A percentile compares a stretch with the other conserved stretches of the same genome.
phyloP scores from a whole-genome alignment of 2,888 invertebrate species.

The Eumerus sabulonum region DNA sequence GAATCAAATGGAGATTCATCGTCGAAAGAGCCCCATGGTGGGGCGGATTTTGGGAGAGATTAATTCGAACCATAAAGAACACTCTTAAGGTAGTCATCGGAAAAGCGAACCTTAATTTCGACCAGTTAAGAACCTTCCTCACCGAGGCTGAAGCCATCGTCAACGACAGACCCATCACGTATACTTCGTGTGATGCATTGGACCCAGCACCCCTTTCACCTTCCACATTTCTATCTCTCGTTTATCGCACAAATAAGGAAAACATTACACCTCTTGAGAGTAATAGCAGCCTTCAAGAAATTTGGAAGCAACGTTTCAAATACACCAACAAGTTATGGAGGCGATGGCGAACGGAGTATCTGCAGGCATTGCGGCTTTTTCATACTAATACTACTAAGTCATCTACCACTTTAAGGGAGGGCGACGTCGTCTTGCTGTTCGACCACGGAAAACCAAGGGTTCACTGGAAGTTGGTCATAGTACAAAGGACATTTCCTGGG shows the following conservation, averaged over 20 bases:
- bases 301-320: slow-evolving; percentile 1
- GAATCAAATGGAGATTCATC: slow-evolving; percentile 17
- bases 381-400: slow-evolving; percentile 7
- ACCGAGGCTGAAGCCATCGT: slow-evolving; percentile 17
- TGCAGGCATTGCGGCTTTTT: slow-evolving; percentile 21
- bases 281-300: background rate
- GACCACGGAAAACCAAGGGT: slow-evolving; percentile 5
- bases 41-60: slow-evolving; percentile 43
- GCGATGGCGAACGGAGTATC: slow-evolving; percentile 28
- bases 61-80: slow-evolving; percentile 25
- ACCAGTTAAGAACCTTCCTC: slow-evolving; percentile 14
- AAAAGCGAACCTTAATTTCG: slow-evolving; percentile 5
- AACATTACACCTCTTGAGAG: background rate
- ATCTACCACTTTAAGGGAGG: background rate
- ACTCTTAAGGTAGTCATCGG: slow-evolving; percentile 18
- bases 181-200: slow-evolving; percentile 13
- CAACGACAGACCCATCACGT: slow-evolving; percentile 27
- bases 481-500: slow-evolving; percentile 2
- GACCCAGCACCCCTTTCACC: slow-evolving; percentile 27
- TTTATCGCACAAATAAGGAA: background rate
- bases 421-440: slow-evolving; percentile 4
- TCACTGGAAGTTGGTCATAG: slow-evolving; percentile 10
- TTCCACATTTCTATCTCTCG: slow-evolving; percentile 12
- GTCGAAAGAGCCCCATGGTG: slow-evolving; percentile 39
- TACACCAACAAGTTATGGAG: slow-evolving; percentile 3